phyloP scores from a whole-genome alignment of 2,113 vertebrate species.

The Nansenia antarctica region DNA sequence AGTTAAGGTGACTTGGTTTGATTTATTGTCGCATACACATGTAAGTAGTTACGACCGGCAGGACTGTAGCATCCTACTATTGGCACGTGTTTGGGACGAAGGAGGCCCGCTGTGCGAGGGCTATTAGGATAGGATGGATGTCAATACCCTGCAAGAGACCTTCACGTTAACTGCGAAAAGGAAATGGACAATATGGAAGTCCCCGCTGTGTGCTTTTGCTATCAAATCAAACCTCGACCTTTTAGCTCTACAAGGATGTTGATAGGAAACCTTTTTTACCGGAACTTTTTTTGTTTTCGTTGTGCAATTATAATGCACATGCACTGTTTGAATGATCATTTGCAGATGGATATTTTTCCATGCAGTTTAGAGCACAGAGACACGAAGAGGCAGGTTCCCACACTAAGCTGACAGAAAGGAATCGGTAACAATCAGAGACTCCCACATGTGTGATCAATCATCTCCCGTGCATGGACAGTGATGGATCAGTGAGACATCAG shows the following conservation, averaged over 20 bases:
- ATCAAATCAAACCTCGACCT: neutral
- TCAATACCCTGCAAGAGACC: neutral
- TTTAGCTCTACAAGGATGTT: neutral
- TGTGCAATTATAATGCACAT: neutral
- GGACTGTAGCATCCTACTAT: no score
- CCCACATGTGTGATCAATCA: slow-evolving; percentile 11
- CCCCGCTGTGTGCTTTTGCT: neutral
- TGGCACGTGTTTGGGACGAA: neutral
- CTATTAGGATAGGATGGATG: neutral
- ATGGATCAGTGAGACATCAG: slow-evolving; percentile 30
- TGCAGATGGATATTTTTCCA: slow-evolving; percentile 31
- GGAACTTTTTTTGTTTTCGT: no score
- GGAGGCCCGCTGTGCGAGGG: neutral
- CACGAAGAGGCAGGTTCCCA: slow-evolving; percentile 3
- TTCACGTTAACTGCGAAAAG: neutral
- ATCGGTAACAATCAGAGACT: slow-evolving; percentile 15
- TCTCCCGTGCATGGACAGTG: slow-evolving; percentile 20
- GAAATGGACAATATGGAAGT: neutral
- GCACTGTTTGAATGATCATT: slow-evolving; percentile 19
- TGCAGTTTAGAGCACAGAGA: slow-evolving; percentile 19
- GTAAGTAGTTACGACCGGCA: neutral
- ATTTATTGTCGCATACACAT: neutral
- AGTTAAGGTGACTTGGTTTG: neutral
- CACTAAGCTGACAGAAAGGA: neutral
- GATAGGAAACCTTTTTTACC: neutral